phyloP scores from a whole-genome alignment of 2,113 vertebrate genomes.

The Capreolus pygargus region DNA sequence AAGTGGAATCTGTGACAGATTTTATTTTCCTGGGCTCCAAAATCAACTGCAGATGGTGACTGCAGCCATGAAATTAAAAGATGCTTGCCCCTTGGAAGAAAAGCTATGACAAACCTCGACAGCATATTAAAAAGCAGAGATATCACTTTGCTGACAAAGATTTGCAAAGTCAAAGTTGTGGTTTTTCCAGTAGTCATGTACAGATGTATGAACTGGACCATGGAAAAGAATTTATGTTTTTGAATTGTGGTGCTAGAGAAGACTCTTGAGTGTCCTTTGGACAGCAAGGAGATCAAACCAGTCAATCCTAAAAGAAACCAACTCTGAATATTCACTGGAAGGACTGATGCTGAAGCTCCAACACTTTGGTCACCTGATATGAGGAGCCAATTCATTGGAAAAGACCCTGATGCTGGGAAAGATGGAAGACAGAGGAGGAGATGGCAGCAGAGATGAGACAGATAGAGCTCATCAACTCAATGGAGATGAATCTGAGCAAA shows the following conservation, averaged over 20 bases:
- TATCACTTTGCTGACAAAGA: not conserved
- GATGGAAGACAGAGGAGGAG: not conserved
- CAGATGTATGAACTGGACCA: not conserved
- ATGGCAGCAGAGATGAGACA: not conserved
- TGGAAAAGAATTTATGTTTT: not conserved
- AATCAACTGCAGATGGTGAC: not conserved
- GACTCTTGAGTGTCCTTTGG: not conserved
- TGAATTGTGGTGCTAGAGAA: not conserved
- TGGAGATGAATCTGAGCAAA: not conserved
- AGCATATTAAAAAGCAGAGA: not conserved
- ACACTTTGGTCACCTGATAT: not conserved
- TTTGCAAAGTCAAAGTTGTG: not conserved
- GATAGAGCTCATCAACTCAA: not conserved
- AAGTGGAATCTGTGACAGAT: not conserved
- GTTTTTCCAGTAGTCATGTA: not conserved
- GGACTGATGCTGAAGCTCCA: not conserved
- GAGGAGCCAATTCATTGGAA: not conserved
- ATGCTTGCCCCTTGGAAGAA: not conserved
- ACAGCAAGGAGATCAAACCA: not conserved
- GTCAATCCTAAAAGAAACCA: not conserved
- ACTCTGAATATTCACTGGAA: not conserved
- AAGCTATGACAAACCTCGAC: not conserved
- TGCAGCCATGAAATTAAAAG: not conserved
- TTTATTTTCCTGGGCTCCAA: not conserved
- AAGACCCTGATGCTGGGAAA: not conserved